Evolutionary conservation across 2,113 vertebrate genomes (phyloP).

Genomic region (Catagonus wagneri): DNA sequence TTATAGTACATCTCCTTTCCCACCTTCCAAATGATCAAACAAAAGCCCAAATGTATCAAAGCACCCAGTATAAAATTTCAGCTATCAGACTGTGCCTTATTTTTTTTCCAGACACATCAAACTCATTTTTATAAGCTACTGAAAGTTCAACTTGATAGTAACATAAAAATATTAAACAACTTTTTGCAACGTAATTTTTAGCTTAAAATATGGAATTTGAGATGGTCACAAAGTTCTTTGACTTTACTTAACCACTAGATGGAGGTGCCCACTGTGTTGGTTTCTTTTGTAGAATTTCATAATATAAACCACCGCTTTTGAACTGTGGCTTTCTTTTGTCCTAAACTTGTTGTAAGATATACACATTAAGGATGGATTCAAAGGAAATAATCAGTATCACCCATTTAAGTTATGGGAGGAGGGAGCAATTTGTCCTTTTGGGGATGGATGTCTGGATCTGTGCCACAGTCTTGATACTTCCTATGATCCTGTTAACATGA

Average conservation of each 20-base stretch:
- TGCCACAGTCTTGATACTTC: not conserved
- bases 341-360: not conserved
- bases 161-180: not conserved
- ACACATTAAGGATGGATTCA: not conserved
- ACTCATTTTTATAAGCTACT: not conserved
- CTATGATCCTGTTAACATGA: not conserved
- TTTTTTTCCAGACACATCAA: not conserved
- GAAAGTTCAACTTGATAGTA: not conserved
- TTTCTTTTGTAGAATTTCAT: not conserved
- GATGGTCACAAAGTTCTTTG: not conserved
- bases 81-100: not conserved
- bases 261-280: not conserved
- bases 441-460: not conserved
- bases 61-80: not conserved
- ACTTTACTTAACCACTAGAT: constrained; percentile 66
- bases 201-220: not conserved
- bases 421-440: not conserved
- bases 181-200: not conserved
- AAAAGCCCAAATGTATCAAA: not conserved
- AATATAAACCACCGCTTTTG: not conserved
- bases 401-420: not conserved
- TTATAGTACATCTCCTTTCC: not conserved
- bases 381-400: not conserved
- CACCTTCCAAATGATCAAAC: not conserved
- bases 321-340: not conserved